A percentile compares a stretch with the other conserved stretches of the same genome.
Evolutionary conservation across 1,140 invertebrate genomes (phyloP).

Genomic region (Scylla paramamosain): DNA sequence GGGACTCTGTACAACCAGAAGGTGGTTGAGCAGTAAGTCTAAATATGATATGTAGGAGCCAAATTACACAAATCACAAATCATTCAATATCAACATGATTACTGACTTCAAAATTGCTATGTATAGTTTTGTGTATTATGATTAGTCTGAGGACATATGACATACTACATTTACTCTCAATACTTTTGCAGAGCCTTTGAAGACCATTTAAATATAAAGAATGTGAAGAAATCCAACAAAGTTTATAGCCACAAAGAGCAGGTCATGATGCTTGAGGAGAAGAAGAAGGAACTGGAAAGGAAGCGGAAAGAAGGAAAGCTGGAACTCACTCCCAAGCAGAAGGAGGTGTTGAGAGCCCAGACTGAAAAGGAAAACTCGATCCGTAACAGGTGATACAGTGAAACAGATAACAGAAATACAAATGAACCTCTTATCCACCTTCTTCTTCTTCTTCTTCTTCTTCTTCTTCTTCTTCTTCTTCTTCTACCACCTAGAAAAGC

Average conservation of each 20-base stretch:
- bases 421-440: neutral
- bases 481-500: neutral
- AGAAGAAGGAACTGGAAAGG: conserved; percentile 95
- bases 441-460: neutral
- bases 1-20: conserved; percentile 95
- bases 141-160: too few relatives aligned
- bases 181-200: conserved; percentile 73
- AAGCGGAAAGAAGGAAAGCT: conserved; percentile 91
- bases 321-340: conserved; percentile 93
- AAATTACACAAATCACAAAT: neutral
- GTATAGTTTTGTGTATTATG: too few relatives aligned
- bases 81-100: neutral
- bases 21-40: conserved; percentile 88
- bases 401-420: neutral
- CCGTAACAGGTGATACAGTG: conserved; percentile 61
- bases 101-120: too few relatives aligned
- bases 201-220: conserved; percentile 82
- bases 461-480: neutral
- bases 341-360: conserved; percentile 93
- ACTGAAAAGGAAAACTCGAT: conserved; percentile 91
- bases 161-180: neutral
- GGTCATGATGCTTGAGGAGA: conserved; percentile 87
- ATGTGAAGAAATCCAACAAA: conserved; percentile 97
- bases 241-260: conserved; percentile 98
- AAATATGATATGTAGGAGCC: neutral